Evolutionary conservation across 2,797 vertebrate genomes (phyloP), one percentile per base, ranked within the genome.

Genomic region (Denticeps clupeoides): DNA sequence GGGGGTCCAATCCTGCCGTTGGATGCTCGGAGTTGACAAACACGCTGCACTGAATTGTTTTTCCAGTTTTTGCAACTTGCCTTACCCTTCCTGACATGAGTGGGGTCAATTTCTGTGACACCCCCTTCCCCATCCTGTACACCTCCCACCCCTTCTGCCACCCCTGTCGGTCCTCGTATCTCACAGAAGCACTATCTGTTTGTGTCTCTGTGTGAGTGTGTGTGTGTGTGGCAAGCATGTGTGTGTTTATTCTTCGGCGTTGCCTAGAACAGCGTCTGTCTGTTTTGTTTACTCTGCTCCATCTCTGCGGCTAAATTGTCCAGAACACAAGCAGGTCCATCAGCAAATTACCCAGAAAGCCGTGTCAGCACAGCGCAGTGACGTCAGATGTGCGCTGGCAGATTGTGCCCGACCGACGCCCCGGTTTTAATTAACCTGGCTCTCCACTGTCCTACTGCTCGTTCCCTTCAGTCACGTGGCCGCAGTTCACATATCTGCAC

Each of bases 331-430:
- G 58, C 69, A 78, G 81, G 74, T 79, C 82, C 70, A 82, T 86
- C 82, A 88, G 85, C 78, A 88, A 85, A 88, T 87, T 87, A 88
- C 74, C 82, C 87, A 89, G 85, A 87, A 89, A 87, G 15, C 15
- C 16, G 33, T 10, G 12, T 8, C 15, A 37, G 33, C 16, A 13
- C 16, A 37, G 15, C 7, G 19, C 3, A 16, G 3, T 37, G 33
- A 37, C 15, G 33, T 35, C 13, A 32, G 3, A 31, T 15, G 28
- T 18, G 33, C 8, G 7, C 12, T 37, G 15, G 7, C 15, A 37
- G 33, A 18, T 7, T 35, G 33, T 12, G 13, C 33, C 18, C 35
- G 33, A 18, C 7, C 15, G 7, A n/a, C n/a, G n/a, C n/a, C 15
- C 18, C 8, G 7, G 8, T 33, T 18, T 16, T 18, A 7, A 15